A percentile compares a stretch with the other conserved stretches of the same genome.
Conservation (phyloP, 2,797 vertebrate genomes). For the Oceanodroma leucorhoa region DNA sequence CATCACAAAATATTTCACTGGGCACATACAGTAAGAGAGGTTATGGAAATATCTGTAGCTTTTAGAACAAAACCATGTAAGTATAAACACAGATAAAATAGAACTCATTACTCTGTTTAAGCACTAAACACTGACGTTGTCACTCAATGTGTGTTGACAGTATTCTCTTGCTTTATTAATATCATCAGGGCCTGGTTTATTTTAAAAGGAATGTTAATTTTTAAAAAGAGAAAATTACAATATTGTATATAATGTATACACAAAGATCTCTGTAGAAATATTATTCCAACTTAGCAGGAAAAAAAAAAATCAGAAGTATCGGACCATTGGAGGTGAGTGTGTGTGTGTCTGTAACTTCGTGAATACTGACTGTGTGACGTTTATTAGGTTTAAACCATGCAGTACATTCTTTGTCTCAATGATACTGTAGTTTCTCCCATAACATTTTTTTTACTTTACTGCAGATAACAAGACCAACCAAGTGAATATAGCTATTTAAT, state of each 20-base stretch:
- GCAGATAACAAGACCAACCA: constrained; percentile 80
- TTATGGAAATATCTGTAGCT: constrained; percentile 73
- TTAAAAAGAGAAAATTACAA: constrained; percentile 75
- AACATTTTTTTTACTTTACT: constrained; percentile 73
- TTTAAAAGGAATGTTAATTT: constrained; percentile 80
- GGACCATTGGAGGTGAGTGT: constrained; percentile 78
- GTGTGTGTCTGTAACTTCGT: constrained; percentile 79
- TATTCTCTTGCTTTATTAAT: constrained; percentile 80
- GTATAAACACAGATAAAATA: constrained; percentile 74
- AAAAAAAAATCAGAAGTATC: constrained; percentile 70
- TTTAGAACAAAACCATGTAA: constrained; percentile 73
- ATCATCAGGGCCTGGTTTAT: constrained; percentile 81
- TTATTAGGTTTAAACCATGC: constrained; percentile 84
- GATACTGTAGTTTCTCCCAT: constrained; percentile 79
- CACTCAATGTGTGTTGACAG: constrained; percentile 79
- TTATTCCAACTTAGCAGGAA: constrained; percentile 83
- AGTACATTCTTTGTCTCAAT: constrained; percentile 81
- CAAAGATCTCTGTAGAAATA: constrained; percentile 86
- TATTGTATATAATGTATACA: constrained; percentile 90
- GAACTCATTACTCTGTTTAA: constrained; percentile 74
- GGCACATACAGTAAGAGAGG: constrained; percentile 69
- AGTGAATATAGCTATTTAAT: constrained; percentile 79
- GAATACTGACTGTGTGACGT: constrained; percentile 80
- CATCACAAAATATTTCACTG: constrained; percentile 64
- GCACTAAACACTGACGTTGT: constrained; percentile 75